Base-by-base conservation (phyloP, 2,797 vertebrate genomes). In the Octomys mimax region DNA sequence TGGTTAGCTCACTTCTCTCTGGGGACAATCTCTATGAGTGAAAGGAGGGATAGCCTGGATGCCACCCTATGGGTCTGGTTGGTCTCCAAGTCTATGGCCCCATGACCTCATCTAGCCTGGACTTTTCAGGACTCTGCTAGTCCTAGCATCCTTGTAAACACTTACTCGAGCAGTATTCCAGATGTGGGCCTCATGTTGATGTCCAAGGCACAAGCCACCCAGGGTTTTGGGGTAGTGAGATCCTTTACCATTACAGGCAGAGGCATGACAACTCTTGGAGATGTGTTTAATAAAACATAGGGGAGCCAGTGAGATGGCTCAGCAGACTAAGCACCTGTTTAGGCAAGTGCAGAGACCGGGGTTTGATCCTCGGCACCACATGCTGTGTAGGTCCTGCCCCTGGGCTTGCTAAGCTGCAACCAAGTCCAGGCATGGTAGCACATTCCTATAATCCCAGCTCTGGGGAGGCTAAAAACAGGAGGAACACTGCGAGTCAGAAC, bases 181-280 rank as follows among this genome's bases (percentile, higher is more conserved):
- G 61, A 33, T 18, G 2, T 12, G 46, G 46, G 52, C 39, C 5
- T 28, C 7, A 2, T 1, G 0, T 8, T 26, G 52, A 10, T 11
- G 0, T 68, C 83, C 54, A 57, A 46, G 14, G 6, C 14, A 13
- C 2, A 14, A 4, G 22, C 7, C 0, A 1, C 5, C 2, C 6
- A 3, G 46, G 39, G 13, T 28, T 71, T 73, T 28, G 4, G 19
- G 39, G 14, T 57, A 33, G 19, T 8, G 0, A 81, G n/a, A 19
- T 12, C 22, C 7, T n/a, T 49, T 31, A 11, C 19, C 22, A 5
- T 24, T 2, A 4, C 0, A 9, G 85, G 33, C 39, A 24, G 0
- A 12, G 39, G 31, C 66, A 7, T 6, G 9, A 8, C 71, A n/a
- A 22, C 28, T 9, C 33, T 21, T 66, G 33, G 49, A 78, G 73